Base-by-base conservation (phyloP, 2,113 vertebrate species). In the Struthio camelus region DNA sequence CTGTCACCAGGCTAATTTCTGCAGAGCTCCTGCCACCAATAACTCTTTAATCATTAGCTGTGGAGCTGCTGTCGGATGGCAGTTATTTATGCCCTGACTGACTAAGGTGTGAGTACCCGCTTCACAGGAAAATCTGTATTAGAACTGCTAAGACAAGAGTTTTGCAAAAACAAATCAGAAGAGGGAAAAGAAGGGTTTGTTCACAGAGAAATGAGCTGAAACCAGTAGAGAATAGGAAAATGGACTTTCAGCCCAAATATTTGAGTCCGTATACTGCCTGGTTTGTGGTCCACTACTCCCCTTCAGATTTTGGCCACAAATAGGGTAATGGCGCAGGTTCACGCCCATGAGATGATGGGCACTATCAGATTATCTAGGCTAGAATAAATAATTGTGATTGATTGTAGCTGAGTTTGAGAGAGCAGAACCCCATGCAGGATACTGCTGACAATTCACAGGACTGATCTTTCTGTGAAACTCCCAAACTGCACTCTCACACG, bases 401-500 rank as follows among this genome's bases (percentile, higher is more conserved):
- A 23, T 73, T 89, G 75, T 51, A 1, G 0, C 24, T 50, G 54
- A 58, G 79, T 38, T 83, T 54, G 58, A 54, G 80, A 89, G 48
- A 72, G 32, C 58, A 66, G 58, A 85, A 51, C n/a, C 12, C 48
- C 25, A 28, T 7, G 46, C 75, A 81, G 51, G 9, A 89, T 73
- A 23, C 3, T 85, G 67, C 64, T 85, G 79, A 40, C 56, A 82
- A 34, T 11, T 79, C 56, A 38, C 66, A 79, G 40, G 48, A 75
- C 27, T 48, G 40, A 20, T 85, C 10, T 40, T 66, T 40, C 24
- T 11, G 5, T 51, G 51, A 65, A 85, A 90, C 67, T 73, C 61
- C 73, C 30, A 16, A 1, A 1, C 6, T 1, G 25, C 13, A 40
- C 19, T 40, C 23, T 44, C 38, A 72, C 4, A 1, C 32, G 25